Percentiles rank a stretch among this genome's conserved stretches.
Conservation (phyloP, 1,140 invertebrate species). For the Zelostemma sp. region DNA sequence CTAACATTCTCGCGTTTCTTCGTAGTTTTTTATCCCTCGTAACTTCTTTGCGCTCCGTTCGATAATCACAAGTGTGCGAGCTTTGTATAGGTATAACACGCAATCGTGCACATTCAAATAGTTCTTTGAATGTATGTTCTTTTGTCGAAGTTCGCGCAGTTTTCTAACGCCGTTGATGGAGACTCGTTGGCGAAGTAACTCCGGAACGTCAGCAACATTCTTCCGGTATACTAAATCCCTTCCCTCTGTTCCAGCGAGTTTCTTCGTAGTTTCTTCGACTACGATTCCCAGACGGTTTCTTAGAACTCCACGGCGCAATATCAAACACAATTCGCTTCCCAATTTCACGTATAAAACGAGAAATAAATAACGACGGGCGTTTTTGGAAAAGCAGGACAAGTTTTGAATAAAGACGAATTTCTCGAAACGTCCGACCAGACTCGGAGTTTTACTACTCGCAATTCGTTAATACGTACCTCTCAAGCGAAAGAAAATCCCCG, state of each 20-base stretch:
- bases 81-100: slow-evolving; percentile 5
- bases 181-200: slow-evolving; percentile 11
- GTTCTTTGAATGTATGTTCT: not conserved
- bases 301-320: not conserved
- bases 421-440: too few relatives aligned
- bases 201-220: slow-evolving; percentile 1
- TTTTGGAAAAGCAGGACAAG: too few relatives aligned
- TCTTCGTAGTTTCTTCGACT: slow-evolving; percentile 1
- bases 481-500: too few relatives aligned
- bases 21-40: not conserved
- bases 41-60: not conserved
- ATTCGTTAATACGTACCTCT: too few relatives aligned
- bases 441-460: too few relatives aligned
- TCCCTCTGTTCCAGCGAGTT: slow-evolving; percentile 2
- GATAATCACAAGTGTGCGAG: not conserved
- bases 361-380: not conserved
- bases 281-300: slow-evolving; percentile 3
- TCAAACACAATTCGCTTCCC: not conserved
- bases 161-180: slow-evolving; percentile 3
- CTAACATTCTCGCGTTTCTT: slow-evolving; percentile 1
- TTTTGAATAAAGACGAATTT: too few relatives aligned
- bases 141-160: not conserved
- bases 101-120: slow-evolving; percentile 13
- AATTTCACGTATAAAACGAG: not conserved
- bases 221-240: not conserved